A percentile compares a stretch with the other conserved stretches of the same genome.
Evolutionary conservation across 2,113 vertebrate species (phyloP).

Genomic region (Laterallus jamaicensis): DNA sequence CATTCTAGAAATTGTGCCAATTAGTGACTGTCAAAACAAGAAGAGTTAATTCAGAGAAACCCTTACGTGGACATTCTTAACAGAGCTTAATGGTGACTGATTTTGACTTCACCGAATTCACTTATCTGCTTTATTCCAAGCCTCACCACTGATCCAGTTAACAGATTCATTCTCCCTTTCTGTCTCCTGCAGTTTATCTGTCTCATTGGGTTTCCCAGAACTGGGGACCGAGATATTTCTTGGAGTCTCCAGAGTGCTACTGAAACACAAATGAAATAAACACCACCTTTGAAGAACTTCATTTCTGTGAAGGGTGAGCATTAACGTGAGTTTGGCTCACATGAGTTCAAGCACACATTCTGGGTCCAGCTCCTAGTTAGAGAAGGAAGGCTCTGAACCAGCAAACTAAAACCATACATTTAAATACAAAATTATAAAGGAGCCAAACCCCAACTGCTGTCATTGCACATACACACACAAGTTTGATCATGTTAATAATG

Average conservation of each 20-base stretch:
- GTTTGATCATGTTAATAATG: background rate
- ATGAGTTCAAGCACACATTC: background rate
- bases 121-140: background rate
- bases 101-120: background rate
- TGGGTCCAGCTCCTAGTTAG: background rate
- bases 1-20: background rate
- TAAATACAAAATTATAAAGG: background rate
- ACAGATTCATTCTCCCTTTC: background rate
- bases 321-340: background rate
- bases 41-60: background rate
- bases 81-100: background rate
- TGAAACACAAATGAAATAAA: background rate
- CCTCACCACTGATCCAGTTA: background rate
- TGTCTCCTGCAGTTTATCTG: background rate
- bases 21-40: background rate
- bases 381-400: background rate
- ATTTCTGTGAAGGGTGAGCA: background rate
- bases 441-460: background rate
- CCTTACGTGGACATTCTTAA: background rate
- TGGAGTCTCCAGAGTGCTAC: background rate
- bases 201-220: background rate
- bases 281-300: background rate
- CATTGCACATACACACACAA: background rate
- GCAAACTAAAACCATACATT: background rate
- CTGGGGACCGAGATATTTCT: background rate